A percentile compares a stretch with the other conserved stretches of the same genome.
phyloP scores from a whole-genome alignment of 2,888 invertebrate genomes.

The Gortyna flavago region DNA sequence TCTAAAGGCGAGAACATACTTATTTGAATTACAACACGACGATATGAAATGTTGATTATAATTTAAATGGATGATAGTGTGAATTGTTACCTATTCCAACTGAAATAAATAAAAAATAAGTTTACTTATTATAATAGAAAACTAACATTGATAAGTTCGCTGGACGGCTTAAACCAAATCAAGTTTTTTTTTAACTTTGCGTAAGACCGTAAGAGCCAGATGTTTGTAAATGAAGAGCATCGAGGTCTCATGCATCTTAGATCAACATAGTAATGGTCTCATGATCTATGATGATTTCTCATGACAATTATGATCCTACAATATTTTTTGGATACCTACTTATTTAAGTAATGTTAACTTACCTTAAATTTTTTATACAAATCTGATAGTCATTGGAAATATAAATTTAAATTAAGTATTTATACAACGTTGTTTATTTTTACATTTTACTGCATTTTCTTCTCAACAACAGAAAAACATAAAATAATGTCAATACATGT shows the following conservation, averaged over 20 bases:
- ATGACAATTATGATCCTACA: too few relatives aligned
- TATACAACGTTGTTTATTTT: constrained; percentile 41
- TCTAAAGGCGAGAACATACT: constrained; percentile 16
- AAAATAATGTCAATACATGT: constrained; percentile 4
- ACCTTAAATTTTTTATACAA: constrained; percentile 23
- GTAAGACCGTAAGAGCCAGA: background rate
- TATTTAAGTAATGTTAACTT: constrained; percentile 18
- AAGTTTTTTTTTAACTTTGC: background rate
- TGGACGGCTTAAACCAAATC: background rate
- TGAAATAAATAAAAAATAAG: background rate
- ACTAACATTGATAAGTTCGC: background rate
- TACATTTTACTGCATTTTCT: constrained; percentile 53
- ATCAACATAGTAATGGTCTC: too few relatives aligned
- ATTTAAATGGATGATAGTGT: background rate
- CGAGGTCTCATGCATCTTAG: background rate
- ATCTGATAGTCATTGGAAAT: constrained; percentile 36
- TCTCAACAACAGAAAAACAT: constrained; percentile 14
- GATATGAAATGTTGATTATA: background rate
- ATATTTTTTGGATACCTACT: background rate
- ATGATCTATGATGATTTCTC: background rate
- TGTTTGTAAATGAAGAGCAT: background rate
- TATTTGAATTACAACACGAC: background rate
- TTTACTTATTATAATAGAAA: background rate
- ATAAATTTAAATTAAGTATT: constrained; percentile 26
- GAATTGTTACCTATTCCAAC: background rate